Evolutionary conservation across 2,888 invertebrate genomes (phyloP).

Genomic region (Tinea trinotella): DNA sequence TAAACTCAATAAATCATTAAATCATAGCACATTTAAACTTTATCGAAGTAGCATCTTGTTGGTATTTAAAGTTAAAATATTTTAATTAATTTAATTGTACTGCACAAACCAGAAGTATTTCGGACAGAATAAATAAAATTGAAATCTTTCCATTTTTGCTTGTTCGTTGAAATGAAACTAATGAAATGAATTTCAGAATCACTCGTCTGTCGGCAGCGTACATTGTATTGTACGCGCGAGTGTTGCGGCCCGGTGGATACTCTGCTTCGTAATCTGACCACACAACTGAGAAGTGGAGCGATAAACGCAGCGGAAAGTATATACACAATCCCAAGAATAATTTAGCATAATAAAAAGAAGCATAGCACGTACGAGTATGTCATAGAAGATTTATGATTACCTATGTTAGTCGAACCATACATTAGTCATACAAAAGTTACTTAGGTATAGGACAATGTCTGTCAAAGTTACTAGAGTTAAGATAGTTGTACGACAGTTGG

Average conservation of each 20-base stretch:
- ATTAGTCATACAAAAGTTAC: background rate
- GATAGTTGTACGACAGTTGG: background rate
- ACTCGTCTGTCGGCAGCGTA: constrained; percentile 18
- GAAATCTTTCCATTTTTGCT: constrained; percentile 10
- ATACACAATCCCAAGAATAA: constrained; percentile 20
- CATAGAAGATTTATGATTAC: constrained; percentile 17
- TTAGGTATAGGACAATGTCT: background rate
- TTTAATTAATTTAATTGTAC: background rate
- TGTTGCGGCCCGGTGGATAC: constrained; percentile 22
- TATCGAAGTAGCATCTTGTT: background rate
- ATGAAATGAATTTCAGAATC: constrained; percentile 36
- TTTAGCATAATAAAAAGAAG: constrained; percentile 11
- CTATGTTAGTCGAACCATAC: background rate
- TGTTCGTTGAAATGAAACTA: constrained; percentile 25
- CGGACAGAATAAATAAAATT: constrained; percentile 11
- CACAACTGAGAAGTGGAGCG: constrained; percentile 9
- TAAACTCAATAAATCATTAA: too few relatives aligned
- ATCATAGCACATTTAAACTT: too few relatives aligned
- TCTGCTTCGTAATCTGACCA: background rate
- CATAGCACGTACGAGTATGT: background rate
- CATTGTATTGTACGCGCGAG: constrained; percentile 24
- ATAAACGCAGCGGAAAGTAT: background rate
- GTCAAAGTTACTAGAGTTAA: background rate
- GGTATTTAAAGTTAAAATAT: background rate
- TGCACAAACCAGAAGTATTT: constrained; percentile 7